phyloP scores from a whole-genome alignment of 2,888 invertebrate genomes.

The Agrotis clavis region DNA sequence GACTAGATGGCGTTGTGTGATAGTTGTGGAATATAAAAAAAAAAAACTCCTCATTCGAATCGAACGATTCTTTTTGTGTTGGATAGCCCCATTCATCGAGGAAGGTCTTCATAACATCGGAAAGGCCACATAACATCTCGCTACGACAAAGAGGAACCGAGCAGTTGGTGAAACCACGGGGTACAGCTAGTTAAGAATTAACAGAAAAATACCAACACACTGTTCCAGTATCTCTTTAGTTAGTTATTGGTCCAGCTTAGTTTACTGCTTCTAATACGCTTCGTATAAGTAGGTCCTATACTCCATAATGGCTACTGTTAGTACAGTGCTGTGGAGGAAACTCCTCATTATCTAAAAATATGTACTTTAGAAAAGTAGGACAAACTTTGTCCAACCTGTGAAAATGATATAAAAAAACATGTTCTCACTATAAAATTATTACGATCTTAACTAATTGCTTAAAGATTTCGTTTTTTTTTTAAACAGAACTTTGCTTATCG shows the following conservation, averaged over 20 bases:
- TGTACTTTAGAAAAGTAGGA: neutral
- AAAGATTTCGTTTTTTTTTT: too few species aligned
- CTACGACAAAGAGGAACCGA: too few species aligned
- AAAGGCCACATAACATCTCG: too few species aligned
- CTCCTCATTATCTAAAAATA: slow-evolving; percentile 9
- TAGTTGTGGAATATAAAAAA: too few species aligned
- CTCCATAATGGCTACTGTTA: neutral
- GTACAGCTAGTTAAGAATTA: neutral
- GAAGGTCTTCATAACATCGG: too few species aligned
- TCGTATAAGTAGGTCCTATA: neutral
- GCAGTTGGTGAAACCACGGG: too few species aligned
- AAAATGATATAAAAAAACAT: neutral
- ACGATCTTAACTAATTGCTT: neutral
- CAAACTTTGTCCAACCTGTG: neutral
- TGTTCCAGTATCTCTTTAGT: neutral
- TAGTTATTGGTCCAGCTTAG: neutral
- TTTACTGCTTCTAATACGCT: neutral
- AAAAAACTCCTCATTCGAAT: too few species aligned
- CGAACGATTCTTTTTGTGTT: too few species aligned
- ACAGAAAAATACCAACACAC: neutral
- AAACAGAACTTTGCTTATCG: neutral
- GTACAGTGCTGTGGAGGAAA: slow-evolving; percentile 18
- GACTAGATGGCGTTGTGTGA: too few species aligned
- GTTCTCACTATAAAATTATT: too few species aligned
- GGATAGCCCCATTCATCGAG: too few species aligned